phyloP scores from a whole-genome alignment of 2,888 invertebrate genomes.

The Tubiluchus corallicola region DNA sequence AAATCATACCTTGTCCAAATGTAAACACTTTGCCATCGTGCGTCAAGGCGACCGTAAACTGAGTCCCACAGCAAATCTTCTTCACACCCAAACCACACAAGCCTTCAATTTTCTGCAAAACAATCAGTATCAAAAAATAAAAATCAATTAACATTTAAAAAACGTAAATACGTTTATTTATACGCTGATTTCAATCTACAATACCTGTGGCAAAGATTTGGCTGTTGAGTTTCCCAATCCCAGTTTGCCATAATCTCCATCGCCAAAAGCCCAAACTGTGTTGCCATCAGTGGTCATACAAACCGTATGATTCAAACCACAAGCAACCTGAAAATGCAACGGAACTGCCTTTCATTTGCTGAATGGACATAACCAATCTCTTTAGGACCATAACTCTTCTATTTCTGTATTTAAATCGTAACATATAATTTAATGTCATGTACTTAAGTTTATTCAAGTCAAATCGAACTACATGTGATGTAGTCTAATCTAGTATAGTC shows the following conservation, averaged over 20 bases:
- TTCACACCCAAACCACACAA: constrained; percentile 37
- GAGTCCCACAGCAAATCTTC: constrained; percentile 43
- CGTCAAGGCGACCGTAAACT: constrained; percentile 42
- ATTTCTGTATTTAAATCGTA: too few relatives aligned
- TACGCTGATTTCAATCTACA: background rate
- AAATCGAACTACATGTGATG: too few relatives aligned
- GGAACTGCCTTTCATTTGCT: background rate
- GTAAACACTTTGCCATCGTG: constrained; percentile 39
- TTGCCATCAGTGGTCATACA: constrained; percentile 39
- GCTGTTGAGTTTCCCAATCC: constrained; percentile 29
- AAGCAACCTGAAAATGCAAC: constrained; percentile 33
- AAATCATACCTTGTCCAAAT: constrained; percentile 37
- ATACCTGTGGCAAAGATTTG: constrained; percentile 27
- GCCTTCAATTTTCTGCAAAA: constrained; percentile 33
- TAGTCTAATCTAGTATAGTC: too few relatives aligned
- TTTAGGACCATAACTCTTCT: too few relatives aligned
- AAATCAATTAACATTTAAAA: background rate
- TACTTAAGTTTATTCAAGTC: too few relatives aligned
- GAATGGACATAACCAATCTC: background rate
- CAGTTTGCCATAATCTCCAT: constrained; percentile 44
- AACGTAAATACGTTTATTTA: constrained; percentile 4
- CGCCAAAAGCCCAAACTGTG: constrained; percentile 43
- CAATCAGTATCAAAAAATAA: constrained; percentile 9
- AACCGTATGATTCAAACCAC: constrained; percentile 44
- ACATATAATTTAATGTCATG: too few relatives aligned